Percentiles rank a stretch among this genome's conserved stretches.
phyloP scores from a whole-genome alignment of 2,888 invertebrate species.

The Eilema depressum region DNA sequence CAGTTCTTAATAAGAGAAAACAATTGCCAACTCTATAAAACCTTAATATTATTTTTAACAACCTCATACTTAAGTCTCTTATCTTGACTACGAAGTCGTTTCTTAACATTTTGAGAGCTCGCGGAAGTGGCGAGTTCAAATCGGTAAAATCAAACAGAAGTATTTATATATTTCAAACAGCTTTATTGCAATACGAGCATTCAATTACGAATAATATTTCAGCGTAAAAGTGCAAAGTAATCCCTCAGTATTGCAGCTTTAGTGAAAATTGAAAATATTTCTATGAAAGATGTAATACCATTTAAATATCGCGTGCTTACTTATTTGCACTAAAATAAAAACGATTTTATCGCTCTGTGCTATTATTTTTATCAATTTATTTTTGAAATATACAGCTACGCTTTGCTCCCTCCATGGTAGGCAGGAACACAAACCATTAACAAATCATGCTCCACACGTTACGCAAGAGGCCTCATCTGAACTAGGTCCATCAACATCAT shows the following conservation, averaged over 20 bases:
- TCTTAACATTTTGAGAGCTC: too few species aligned
- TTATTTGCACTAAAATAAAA: not conserved
- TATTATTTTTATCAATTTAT: not conserved
- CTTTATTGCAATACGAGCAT: constrained; percentile 23
- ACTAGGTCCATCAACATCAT: too few species aligned
- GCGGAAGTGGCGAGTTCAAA: too few species aligned
- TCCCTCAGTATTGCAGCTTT: constrained; percentile 34
- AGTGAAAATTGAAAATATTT: constrained; percentile 2
- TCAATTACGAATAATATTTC: constrained; percentile 23
- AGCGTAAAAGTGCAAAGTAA: constrained; percentile 41
- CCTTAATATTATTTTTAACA: too few species aligned
- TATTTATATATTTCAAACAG: constrained; percentile 6
- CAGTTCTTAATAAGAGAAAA: too few species aligned
- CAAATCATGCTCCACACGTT: not conserved
- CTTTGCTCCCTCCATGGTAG: not conserved
- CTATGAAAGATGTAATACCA: not conserved
- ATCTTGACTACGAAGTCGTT: too few species aligned
- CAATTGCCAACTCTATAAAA: too few species aligned
- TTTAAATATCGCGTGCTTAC: not conserved
- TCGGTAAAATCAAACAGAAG: too few species aligned
- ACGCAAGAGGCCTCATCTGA: not conserved
- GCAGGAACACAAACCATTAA: not conserved
- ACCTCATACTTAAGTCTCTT: too few species aligned
- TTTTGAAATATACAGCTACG: not conserved
- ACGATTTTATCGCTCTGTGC: not conserved